A percentile compares a stretch with the other conserved stretches of the same genome.
Conservation (phyloP, 2,797 vertebrate genomes). For the Yasuhikotakia modesta region DNA sequence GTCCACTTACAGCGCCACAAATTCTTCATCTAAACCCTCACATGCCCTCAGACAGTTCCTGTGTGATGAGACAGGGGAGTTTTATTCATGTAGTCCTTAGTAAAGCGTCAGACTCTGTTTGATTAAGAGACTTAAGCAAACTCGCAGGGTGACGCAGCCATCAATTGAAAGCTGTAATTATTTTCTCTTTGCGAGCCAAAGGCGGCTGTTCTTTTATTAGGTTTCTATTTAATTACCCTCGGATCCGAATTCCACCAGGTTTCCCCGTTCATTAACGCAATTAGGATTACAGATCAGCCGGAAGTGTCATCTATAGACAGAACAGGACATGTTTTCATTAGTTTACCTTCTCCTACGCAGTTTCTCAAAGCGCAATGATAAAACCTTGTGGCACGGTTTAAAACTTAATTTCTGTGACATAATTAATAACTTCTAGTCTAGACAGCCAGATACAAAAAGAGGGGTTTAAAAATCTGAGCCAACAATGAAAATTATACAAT, state of each 20-base stretch:
- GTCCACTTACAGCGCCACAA: too few species aligned
- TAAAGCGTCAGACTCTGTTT: slow-evolving; percentile 3
- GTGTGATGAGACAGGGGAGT: neutral
- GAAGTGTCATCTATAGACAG: slow-evolving; percentile 31
- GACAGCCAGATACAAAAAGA: too few species aligned
- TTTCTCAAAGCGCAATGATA: too few species aligned
- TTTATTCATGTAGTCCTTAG: neutral
- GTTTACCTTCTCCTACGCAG: slow-evolving; percentile 20
- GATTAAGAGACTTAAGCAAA: slow-evolving; percentile 31
- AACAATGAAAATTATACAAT: too few species aligned
- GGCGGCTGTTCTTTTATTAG: slow-evolving; percentile 41
- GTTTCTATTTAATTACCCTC: slow-evolving; percentile 51
- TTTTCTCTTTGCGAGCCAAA: slow-evolving; percentile 28
- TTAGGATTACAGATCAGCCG: slow-evolving; percentile 32
- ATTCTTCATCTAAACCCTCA: neutral
- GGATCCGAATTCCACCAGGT: slow-evolving; percentile 47
- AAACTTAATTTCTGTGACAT: too few species aligned
- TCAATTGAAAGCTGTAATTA: slow-evolving; percentile 47
- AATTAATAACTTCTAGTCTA: too few species aligned
- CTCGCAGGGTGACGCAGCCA: neutral
- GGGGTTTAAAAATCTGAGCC: too few species aligned
- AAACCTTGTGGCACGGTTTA: too few species aligned
- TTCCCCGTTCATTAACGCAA: slow-evolving; percentile 49
- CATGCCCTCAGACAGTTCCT: neutral
- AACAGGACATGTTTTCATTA: slow-evolving; percentile 36